Evolutionary conservation across 2,888 invertebrate genomes (phyloP), one percentile per base, ranked within the genome.

Genomic region (Theodoxus fluviatilis): DNA sequence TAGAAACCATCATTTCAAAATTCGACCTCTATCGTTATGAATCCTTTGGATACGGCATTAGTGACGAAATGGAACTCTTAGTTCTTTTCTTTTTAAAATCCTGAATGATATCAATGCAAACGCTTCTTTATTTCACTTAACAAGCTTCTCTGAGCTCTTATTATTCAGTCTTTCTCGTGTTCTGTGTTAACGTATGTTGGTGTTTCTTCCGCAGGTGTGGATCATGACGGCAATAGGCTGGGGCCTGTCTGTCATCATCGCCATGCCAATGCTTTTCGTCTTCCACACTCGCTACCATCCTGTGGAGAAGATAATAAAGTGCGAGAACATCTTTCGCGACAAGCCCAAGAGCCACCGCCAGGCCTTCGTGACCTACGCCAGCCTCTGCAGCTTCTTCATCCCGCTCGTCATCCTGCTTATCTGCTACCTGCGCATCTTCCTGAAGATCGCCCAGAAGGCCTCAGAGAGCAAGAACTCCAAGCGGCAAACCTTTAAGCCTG

Each of bases 341-440:
- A 75, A 74, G 18, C 83, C 84, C 0, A 63, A 67, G 12, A 73
- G 69, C 40, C 81, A 84, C 59, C 76, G 85, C 3, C 83, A 84
- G 69, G 79, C 80, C 12, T 86, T 83, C 75, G 75, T 79, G 25
- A 81, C 83, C 1, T 82, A 76, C 71, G 78, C 80, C 28, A 75
- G 79, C 12, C 68, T 86, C 9, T 70, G 83, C n/a, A 81, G 83
- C 55, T 84, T 86, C 75, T 76, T 83, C 68, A 71, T 85, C 37
- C 86, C 86, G 0, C 77, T 85, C 18, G 66, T 84, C 37, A 76
- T 86, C 61, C 77, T 87, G 9, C 73, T 79, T n/a, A 67, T 83
- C 31, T 84, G 83, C 71, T 87, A 87, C 76, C 76, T 81, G 4
- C 73, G 84, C 52, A 86, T 86, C 74, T 86, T 86, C 73, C 72